Base-by-base conservation (phyloP, 2,797 vertebrate genomes). In the Poeciliopsis turneri region DNA sequence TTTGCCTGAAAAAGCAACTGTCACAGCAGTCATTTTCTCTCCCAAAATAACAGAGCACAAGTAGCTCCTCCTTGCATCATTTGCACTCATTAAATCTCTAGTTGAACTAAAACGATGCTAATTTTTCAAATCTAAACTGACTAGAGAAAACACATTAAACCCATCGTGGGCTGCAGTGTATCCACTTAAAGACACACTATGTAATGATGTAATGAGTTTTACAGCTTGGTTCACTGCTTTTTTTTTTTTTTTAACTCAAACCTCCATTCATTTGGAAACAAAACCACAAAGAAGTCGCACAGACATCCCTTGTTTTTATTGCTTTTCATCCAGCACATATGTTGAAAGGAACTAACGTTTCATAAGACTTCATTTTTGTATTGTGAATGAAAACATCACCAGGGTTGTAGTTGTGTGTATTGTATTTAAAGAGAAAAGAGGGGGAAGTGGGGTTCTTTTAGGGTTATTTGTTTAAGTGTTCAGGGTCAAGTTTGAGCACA, bases 241-340 rank as follows among this genome's bases (percentile, higher is more conserved):
- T 55, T 55, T 55, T 55, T 55, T 25, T 55, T 12, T 82, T 86
- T 82, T 53, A 7, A 77, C 85, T 92, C 86, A 92, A 81, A 90
- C 80, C 69, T 86, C 51, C 25, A 76, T 76, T 87, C 72, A 90
- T 92, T 92, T 90, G 84, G 91, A 91, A 87, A 85, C 77, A 91
- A 92, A 94, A 84, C 85, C 90, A 92, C 92, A 94, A 93, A 91
- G 84, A 84, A 85, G 86, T 41, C 15, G 77, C 87, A 82, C 88
- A 93, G 90, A 89, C 79, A 39, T 59, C 23, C 30, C 5, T 64
- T 68, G 36, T n/a, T 82, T 77, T 88, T 45, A 57, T 33, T 51
- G 61, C 79, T 84, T 88, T 85, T 81, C 82, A 89, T 89, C 92
- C 88, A 92, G 84, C 83, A 85, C 92, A 90, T 86, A 89, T 90